Conservation (phyloP, 1,140 invertebrate genomes). For the Proales similis region DNA sequence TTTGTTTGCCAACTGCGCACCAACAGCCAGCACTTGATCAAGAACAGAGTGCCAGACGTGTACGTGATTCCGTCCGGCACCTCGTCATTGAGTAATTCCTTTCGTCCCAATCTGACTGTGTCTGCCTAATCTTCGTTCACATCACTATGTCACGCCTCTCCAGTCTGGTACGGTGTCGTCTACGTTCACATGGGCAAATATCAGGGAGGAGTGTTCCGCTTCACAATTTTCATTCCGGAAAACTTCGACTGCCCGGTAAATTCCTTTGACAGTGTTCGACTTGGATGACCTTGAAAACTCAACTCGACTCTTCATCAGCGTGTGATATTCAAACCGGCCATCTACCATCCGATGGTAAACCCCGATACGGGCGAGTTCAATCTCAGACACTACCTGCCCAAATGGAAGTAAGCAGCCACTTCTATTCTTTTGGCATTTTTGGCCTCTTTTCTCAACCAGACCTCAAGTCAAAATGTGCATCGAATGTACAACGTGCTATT, state of each 20-base stretch:
- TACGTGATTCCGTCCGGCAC: slow-evolving; percentile 82
- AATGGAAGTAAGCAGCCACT: slow-evolving; percentile 62
- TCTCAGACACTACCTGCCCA: slow-evolving; percentile 66
- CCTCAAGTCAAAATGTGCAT: slow-evolving; percentile 61
- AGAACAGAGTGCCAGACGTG: slow-evolving; percentile 73
- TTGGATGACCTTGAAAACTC: slow-evolving; percentile 20
- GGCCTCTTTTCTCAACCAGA: slow-evolving; percentile 33
- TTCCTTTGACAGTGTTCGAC: slow-evolving; percentile 30
- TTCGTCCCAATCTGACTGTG: not conserved
- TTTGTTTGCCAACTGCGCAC: not conserved
- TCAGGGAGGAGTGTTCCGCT: slow-evolving; percentile 77
- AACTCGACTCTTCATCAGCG: slow-evolving; percentile 58
- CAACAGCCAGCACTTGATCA: slow-evolving; percentile 69
- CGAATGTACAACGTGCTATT: slow-evolving; percentile 81
- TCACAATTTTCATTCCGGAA: slow-evolving; percentile 73
- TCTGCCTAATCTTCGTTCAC: not conserved
- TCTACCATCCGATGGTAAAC: slow-evolving; percentile 80
- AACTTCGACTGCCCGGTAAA: slow-evolving; percentile 75
- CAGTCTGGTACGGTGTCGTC: slow-evolving; percentile 86
- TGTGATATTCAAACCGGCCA: slow-evolving; percentile 71
- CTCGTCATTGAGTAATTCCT: slow-evolving; percentile 55
- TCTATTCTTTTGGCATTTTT: slow-evolving; percentile 21
- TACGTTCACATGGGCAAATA: slow-evolving; percentile 79
- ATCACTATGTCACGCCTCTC: slow-evolving; percentile 48
- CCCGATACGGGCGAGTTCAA: slow-evolving; percentile 66